Conservation (phyloP, 2,797 vertebrate genomes). For the Acipenser transmontanus region DNA sequence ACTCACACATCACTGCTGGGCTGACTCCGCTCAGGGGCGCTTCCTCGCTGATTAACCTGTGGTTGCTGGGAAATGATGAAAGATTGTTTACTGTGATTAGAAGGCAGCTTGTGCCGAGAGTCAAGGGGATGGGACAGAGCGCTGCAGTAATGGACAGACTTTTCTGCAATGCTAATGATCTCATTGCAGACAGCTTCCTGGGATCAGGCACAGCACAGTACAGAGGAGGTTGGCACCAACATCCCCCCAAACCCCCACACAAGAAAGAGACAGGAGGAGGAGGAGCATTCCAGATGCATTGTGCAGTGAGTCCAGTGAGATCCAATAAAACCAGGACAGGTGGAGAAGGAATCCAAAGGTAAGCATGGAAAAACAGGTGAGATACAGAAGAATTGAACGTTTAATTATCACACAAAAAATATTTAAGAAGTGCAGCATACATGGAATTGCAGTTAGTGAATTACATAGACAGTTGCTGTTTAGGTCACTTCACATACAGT, state of each 20-base stretch:
- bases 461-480: constrained; percentile 42
- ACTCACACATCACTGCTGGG: constrained; percentile 91
- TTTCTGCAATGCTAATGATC: constrained; percentile 99
- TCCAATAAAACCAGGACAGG: constrained; percentile 78
- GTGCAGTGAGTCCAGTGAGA: constrained; percentile 67
- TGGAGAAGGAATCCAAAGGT: constrained; percentile 73
- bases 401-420: constrained; percentile 34
- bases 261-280: constrained; percentile 43
- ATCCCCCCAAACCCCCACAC: constrained; percentile 20
- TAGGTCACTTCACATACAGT: constrained; percentile 15
- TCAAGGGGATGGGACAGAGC: constrained; percentile 87
- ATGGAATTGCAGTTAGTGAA: constrained; percentile 54
- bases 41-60: constrained; percentile 84
- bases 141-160: constrained; percentile 99
- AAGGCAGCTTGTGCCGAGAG: constrained; percentile 80
- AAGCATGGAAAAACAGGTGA: constrained; percentile 84
- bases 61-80: constrained; percentile 99
- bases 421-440: constrained; percentile 29
- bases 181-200: constrained; percentile 99
- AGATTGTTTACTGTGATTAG: constrained; percentile 97
- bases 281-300: constrained; percentile 63
- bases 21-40: constrained; percentile 82
- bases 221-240: constrained; percentile 10
- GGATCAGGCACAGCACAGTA: constrained; percentile 38
- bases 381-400: constrained; percentile 67